Conservation (phyloP, 2,113 vertebrate species). For the Oncorhynchus clarkii region DNA sequence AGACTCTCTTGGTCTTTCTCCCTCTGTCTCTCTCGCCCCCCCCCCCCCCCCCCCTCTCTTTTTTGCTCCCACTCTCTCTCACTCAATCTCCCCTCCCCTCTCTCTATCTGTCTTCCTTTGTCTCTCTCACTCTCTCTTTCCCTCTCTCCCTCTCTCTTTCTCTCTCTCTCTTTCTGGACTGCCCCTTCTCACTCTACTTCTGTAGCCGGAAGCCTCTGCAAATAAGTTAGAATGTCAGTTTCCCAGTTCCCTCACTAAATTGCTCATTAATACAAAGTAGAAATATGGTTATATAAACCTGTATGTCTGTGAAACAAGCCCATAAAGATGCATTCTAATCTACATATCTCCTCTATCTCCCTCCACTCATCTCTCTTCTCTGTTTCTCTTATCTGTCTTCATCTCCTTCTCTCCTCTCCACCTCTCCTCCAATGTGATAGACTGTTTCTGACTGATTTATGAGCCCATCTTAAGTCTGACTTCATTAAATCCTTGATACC, state of each 20-base stretch:
- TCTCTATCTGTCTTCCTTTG: conserved; percentile 28
- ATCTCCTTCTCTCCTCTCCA: not conserved
- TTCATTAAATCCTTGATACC: conserved; percentile 66
- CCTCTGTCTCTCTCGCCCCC: not conserved
- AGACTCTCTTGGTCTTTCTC: conserved; percentile 27
- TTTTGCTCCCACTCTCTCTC: not conserved
- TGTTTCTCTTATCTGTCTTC: not conserved
- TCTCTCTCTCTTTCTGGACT: not conserved
- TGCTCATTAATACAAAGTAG: no score
- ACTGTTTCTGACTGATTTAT: conserved; percentile 54
- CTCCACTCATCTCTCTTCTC: not conserved
- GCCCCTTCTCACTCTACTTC: conserved; percentile 4
- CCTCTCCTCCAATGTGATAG: not conserved
- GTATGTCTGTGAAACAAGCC: no score
- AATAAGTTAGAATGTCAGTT: no score
- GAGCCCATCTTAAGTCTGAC: conserved; percentile 53
- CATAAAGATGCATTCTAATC: no score
- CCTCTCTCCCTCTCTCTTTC: not conserved
- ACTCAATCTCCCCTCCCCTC: not conserved
- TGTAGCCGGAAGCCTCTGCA: not conserved
- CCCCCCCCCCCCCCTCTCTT: not conserved
- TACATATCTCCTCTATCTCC: not conserved
- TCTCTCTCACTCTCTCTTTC: not conserved
- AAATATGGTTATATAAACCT: no score
- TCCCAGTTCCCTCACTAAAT: no score